These are phyloP conservation scores for Incurvaria masculella DNA, from an alignment of 2,888 invertebrate genomes.

Conservation along the genomic window DNA sequence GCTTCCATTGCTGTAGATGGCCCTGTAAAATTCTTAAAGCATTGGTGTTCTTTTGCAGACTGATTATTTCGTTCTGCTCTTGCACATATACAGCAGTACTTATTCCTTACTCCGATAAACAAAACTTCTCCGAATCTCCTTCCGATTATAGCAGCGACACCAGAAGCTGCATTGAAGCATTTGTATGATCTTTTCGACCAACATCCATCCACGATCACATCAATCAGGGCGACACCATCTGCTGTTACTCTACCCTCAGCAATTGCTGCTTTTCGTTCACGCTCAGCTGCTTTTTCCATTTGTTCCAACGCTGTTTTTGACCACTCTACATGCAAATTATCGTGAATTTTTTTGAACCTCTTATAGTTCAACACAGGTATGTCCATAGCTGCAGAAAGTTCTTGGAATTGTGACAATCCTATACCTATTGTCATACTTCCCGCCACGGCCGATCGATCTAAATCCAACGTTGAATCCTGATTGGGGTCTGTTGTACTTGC, in stretches of 20 bases:
- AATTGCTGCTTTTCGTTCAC: constrained; percentile 5
- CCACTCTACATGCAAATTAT: not conserved
- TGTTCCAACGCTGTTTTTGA: constrained; percentile 1
- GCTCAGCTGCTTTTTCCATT: constrained; percentile 6
- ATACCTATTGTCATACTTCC: no score
- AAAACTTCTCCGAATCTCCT: constrained; percentile 16
- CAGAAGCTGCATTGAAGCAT: constrained; percentile 1
- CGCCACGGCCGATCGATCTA: no score
- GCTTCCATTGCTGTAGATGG: constrained; percentile 7
- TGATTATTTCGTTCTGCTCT: not conserved
- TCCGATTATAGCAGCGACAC: constrained; percentile 9
- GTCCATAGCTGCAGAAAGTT: no score
- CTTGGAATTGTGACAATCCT: no score
- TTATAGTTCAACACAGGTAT: no score
- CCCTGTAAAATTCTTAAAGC: not conserved
- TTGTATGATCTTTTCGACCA: not conserved
- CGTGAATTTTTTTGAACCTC: not conserved
- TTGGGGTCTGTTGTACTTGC: no score
- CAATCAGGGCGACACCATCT: not conserved
- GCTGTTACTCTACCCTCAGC: constrained; percentile 4
- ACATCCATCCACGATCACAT: not conserved
- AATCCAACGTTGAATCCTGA: no score
- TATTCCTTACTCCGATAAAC: constrained; percentile 23
- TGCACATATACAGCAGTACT: constrained; percentile 23
- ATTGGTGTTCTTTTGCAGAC: constrained; percentile 1